These are phyloP conservation scores for Pholis gunnellus DNA, from an alignment of 2,113 vertebrate genomes.

Conservation along the genomic window DNA sequence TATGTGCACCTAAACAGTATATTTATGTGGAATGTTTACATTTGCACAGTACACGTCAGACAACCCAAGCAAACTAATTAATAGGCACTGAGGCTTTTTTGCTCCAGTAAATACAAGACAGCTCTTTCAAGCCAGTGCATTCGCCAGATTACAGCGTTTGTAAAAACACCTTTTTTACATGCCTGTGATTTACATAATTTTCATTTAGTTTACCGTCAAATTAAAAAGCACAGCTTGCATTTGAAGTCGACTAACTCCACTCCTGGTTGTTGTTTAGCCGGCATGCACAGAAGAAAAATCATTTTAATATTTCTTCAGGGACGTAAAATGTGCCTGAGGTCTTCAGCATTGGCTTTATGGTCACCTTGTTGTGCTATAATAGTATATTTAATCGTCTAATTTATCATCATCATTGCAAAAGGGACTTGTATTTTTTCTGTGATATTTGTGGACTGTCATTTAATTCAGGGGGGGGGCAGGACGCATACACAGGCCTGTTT, in stretches of 20 bases:
- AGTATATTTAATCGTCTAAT: constrained; percentile 41
- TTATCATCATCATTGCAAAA: constrained; percentile 33
- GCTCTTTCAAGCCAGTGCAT: constrained; percentile 55
- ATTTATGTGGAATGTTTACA: constrained; percentile 54
- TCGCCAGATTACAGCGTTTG: constrained; percentile 53
- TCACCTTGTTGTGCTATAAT: constrained; percentile 43
- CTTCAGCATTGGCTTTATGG: constrained; percentile 20
- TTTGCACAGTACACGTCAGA: constrained; percentile 43
- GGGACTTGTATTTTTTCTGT: constrained; percentile 34
- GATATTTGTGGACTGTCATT: constrained; percentile 50
- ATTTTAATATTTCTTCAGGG: constrained; percentile 30
- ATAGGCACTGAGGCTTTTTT: constrained; percentile 61
- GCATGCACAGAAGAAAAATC: constrained; percentile 1
- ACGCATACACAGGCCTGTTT: background rate
- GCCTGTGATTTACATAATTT: constrained; percentile 66
- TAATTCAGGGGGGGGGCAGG: constrained; percentile 26
- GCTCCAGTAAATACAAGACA: constrained; percentile 67
- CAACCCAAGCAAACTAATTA: constrained; percentile 64
- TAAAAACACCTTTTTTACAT: constrained; percentile 45
- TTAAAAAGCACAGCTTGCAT: constrained; percentile 36
- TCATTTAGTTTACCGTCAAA: constrained; percentile 47
- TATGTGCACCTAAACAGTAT: background rate
- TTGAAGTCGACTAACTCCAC: constrained; percentile 14
- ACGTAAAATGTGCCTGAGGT: background rate
- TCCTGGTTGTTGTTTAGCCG: constrained; percentile 17